Conservation (phyloP, 2,888 invertebrate species). For the Eustalomyia histrio region DNA sequence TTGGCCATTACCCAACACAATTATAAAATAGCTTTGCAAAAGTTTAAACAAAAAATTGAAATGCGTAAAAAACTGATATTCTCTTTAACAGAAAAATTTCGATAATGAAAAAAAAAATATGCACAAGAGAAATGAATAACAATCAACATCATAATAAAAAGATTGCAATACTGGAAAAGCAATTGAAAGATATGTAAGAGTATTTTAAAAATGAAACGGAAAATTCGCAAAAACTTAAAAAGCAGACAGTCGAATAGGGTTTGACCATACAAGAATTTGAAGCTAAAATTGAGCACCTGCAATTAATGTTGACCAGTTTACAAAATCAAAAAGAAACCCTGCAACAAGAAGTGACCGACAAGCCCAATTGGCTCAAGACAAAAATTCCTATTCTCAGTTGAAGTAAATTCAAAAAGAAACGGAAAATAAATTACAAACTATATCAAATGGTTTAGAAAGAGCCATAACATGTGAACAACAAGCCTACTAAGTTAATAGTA, state of each 20-base stretch:
- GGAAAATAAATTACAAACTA: conserved; percentile 82
- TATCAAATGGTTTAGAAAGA: conserved; percentile 85
- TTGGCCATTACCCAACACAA: conserved; percentile 92
- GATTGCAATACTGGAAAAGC: conserved; percentile 91
- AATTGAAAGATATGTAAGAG: conserved; percentile 91
- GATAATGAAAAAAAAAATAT: conserved; percentile 93
- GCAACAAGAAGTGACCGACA: conserved; percentile 90
- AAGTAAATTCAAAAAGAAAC: conserved; percentile 86
- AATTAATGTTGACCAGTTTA: conserved; percentile 85
- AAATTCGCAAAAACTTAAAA: conserved; percentile 88
- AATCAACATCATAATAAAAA: conserved; percentile 92
- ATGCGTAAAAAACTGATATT: conserved; percentile 89
- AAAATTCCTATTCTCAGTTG: conserved; percentile 88
- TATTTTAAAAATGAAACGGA: conserved; percentile 93
- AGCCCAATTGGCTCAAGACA: conserved; percentile 89
- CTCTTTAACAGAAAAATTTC: conserved; percentile 88
- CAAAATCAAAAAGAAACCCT: conserved; percentile 89
- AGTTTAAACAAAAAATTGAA: conserved; percentile 92
- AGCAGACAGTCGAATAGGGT: conserved; percentile 91
- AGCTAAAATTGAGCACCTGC: conserved; percentile 87
- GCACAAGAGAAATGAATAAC: conserved; percentile 91
- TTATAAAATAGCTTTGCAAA: conserved; percentile 92
- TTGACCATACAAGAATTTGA: conserved; percentile 90
- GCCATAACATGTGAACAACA: conserved; percentile 84
- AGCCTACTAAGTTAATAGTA: conserved; percentile 86